A percentile compares a stretch with the other conserved stretches of the same genome.
Conservation (phyloP, 1,140 invertebrate genomes). For the Ostrea denselamellosa region DNA sequence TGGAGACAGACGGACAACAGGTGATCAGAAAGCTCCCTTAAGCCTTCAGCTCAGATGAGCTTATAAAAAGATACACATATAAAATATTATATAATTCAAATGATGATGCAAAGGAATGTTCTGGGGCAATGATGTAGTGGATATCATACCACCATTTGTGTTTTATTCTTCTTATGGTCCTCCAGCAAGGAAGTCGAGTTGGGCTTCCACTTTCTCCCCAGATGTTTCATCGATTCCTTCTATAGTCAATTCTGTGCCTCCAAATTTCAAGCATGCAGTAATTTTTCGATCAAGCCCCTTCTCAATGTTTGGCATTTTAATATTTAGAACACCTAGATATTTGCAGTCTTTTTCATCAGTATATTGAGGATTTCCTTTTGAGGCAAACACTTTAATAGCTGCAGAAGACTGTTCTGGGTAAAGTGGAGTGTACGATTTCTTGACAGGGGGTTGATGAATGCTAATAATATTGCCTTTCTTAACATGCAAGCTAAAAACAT, state of each 20-base stretch:
- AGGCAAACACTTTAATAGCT: background rate
- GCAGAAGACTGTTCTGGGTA: slow-evolving; percentile 24
- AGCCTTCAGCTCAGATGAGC: too few species aligned
- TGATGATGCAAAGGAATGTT: too few species aligned
- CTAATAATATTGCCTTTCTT: slow-evolving; percentile 50
- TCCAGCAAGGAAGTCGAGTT: slow-evolving; percentile 54
- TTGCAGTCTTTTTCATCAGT: slow-evolving; percentile 25
- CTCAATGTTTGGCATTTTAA: background rate
- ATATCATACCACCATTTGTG: too few species aligned
- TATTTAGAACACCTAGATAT: slow-evolving; percentile 38
- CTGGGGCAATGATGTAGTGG: too few species aligned
- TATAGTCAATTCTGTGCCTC: slow-evolving; percentile 57
- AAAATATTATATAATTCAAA: too few species aligned
- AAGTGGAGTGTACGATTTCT: slow-evolving; percentile 10
- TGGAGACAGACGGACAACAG: too few species aligned
- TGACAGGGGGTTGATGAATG: slow-evolving; percentile 43
- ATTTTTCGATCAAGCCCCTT: background rate
- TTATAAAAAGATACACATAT: too few species aligned
- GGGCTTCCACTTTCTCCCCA: slow-evolving; percentile 42
- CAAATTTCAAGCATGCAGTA: slow-evolving; percentile 51
- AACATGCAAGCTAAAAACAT: slow-evolving; percentile 57
- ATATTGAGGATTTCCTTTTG: slow-evolving; percentile 18
- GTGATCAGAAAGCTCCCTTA: too few species aligned
- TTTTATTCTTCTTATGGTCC: too few species aligned
- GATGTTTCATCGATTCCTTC: slow-evolving; percentile 54